These are phyloP conservation scores for Erannis defoliaria DNA, from an alignment of 2,888 invertebrate species.

Conservation along the genomic window DNA sequence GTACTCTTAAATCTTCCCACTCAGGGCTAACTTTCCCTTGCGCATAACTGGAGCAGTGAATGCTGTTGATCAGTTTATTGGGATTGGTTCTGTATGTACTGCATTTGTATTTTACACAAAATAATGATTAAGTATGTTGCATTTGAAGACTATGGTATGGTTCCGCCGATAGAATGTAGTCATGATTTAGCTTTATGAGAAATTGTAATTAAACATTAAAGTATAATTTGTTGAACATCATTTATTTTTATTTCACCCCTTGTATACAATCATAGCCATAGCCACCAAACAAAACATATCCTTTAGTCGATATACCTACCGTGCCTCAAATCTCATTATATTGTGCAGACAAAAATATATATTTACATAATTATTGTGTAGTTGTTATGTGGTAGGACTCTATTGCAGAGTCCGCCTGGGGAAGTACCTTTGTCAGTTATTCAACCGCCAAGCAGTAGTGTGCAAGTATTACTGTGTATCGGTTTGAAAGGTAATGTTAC, in stretches of 20 bases:
- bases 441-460: too few relatives aligned
- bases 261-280: not conserved
- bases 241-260: conserved; percentile 46
- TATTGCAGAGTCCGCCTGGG: too few relatives aligned
- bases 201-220: conserved; percentile 82
- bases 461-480: too few relatives aligned
- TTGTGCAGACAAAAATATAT: too few relatives aligned
- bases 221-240: conserved; percentile 74
- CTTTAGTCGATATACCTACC: too few relatives aligned
- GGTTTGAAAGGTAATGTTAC: too few relatives aligned
- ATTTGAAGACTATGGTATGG: conserved; percentile 74
- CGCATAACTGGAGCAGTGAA: conserved; percentile 35
- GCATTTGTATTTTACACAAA: conserved; percentile 74
- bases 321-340: too few relatives aligned
- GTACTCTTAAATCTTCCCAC: conserved; percentile 92
- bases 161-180: conserved; percentile 79
- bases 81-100: conserved; percentile 61
- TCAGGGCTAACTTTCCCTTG: conserved; percentile 68
- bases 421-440: too few relatives aligned
- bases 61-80: conserved; percentile 57
- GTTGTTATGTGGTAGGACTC: too few relatives aligned
- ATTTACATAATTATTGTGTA: too few relatives aligned
- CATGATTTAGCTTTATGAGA: conserved; percentile 77
- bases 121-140: conserved; percentile 71
- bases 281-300: not conserved